These are phyloP conservation scores for Periophthalmus modestus DNA, from an alignment of 2,113 vertebrate species.

Conservation along the genomic window DNA sequence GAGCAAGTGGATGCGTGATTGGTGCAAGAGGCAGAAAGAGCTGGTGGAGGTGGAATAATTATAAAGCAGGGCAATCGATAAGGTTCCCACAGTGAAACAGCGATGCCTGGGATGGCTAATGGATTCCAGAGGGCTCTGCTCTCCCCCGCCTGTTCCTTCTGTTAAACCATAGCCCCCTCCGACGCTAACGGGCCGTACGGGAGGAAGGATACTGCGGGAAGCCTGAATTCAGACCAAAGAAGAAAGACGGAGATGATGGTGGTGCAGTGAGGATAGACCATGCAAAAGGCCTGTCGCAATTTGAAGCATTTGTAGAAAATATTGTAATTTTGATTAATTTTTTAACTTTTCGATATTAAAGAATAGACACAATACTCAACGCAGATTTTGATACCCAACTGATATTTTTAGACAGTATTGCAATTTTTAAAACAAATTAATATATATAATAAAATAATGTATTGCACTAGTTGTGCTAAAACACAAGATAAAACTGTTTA, in stretches of 20 bases:
- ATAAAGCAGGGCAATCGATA: constrained; percentile 78
- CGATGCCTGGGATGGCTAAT: constrained; percentile 74
- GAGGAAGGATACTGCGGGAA: constrained; percentile 33
- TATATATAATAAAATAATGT: no score
- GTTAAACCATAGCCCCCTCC: constrained; percentile 27
- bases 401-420: no score
- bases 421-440: no score
- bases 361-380: no score
- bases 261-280: constrained; percentile 5
- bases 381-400: no score
- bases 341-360: no score
- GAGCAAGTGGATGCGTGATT: constrained; percentile 36
- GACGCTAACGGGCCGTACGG: constrained; percentile 20
- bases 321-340: neutral
- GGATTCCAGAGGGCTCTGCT: constrained; percentile 70
- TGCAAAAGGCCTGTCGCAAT: neutral
- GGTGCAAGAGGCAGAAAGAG: constrained; percentile 47
- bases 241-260: constrained; percentile 13
- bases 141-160: constrained; percentile 14
- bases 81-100: constrained; percentile 79
- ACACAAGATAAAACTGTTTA: no score
- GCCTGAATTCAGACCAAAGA: constrained; percentile 31
- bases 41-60: constrained; percentile 68
- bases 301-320: neutral
- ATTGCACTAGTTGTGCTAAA: no score